Evolutionary conservation across 2,797 vertebrate genomes (phyloP), one percentile per base, ranked within the genome.

Genomic region (Limosa lapponica): DNA sequence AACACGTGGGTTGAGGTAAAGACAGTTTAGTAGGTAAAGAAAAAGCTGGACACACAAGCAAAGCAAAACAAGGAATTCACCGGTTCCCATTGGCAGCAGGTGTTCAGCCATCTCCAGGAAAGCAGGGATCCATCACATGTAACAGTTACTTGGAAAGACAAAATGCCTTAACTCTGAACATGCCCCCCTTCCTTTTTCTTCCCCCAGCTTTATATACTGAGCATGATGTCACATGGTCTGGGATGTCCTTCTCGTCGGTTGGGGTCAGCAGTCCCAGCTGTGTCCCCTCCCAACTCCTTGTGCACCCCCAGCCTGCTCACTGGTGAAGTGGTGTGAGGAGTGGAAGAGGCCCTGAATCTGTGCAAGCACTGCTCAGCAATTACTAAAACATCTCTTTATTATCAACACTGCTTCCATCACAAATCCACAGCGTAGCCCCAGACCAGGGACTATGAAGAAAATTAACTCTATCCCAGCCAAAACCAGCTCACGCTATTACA

Each of bases 141-240:
- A 25, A 46, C 1, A 4, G 46, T 52, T 9, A 25, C 67, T 52
- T 30, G 34, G 57, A 17, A 71, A 36, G 20, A 34, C 30, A 62
- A 71, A 52, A 37, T 1, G 3, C 27, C n/a, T 11, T 20, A 7
- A 32, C 24, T 55, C 24, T 2, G 2, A 72, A 51, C 0, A 0
- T 54, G 3, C 22, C 12, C 11, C 15, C 1, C 4, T 37, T 67
- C 6, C 14, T 74, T 11, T 44, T 65, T 19, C 70, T 66, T 85
- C 16, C 24, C 11, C 22, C 28, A 24, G 24, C 14, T 85, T 57
- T 85, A 16, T 41, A 20, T 41, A 8, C 62, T 71, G 28, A 69
- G 17, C 8, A 8, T 41, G 24, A n/a, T 1, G 0, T 5, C n/a
- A 2, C 11, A 28, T 3, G 20, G 10, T 54, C 1, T n/a, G 54